phyloP scores from a whole-genome alignment of 2,113 vertebrate species.

The Mandrillus leucophaeus region DNA sequence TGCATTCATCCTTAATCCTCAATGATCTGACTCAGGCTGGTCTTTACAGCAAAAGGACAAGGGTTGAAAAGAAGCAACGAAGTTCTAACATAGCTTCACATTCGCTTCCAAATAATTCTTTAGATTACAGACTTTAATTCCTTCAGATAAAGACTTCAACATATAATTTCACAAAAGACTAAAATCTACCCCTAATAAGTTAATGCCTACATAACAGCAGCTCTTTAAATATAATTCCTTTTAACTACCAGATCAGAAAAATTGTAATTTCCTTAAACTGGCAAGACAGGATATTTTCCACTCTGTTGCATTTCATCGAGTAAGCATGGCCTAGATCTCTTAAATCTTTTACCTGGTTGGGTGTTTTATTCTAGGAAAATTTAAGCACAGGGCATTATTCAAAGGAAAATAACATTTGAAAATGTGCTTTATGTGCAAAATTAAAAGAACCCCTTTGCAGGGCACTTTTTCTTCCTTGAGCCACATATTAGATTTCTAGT shows the following conservation, averaged over 20 bases:
- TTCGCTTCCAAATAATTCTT: slow-evolving; percentile 36
- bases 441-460: slow-evolving; percentile 47
- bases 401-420: slow-evolving; percentile 63
- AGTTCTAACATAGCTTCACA: neutral
- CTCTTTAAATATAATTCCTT: slow-evolving; percentile 38
- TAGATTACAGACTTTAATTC: slow-evolving; percentile 1
- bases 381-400: slow-evolving; percentile 57
- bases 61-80: slow-evolving; percentile 51
- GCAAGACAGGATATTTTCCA: slow-evolving; percentile 50
- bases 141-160: slow-evolving; percentile 8
- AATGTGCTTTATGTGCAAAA: slow-evolving; percentile 64
- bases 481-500: neutral
- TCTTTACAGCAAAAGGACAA: slow-evolving; percentile 64
- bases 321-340: slow-evolving; percentile 66
- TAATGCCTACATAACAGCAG: neutral
- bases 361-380: slow-evolving; percentile 69
- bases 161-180: slow-evolving; percentile 20
- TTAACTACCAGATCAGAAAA: slow-evolving; percentile 60
- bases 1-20: slow-evolving; percentile 68
- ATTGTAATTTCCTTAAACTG: slow-evolving; percentile 34
- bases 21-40: slow-evolving; percentile 43
- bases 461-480: slow-evolving; percentile 27
- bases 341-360: slow-evolving; percentile 62
- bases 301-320: slow-evolving; percentile 62
- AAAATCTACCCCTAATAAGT: slow-evolving; percentile 15